A percentile compares a stretch with the other conserved stretches of the same genome.
These are phyloP conservation scores for Anas platyrhynchos DNA, from an alignment of 2,113 vertebrate species.

Conservation along the genomic window DNA sequence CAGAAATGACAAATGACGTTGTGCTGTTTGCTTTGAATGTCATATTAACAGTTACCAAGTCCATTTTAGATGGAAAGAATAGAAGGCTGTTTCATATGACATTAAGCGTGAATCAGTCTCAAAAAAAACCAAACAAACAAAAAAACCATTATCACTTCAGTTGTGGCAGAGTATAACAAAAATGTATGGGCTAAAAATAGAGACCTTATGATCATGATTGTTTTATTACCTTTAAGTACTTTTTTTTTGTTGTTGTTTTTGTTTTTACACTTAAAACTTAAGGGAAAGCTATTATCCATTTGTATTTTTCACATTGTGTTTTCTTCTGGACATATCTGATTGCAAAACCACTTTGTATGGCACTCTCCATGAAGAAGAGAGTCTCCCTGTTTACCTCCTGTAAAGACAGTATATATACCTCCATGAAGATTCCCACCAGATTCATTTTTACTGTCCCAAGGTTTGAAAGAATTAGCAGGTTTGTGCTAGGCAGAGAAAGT, in stretches of 20 bases:
- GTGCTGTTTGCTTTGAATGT: slow-evolving; percentile 5
- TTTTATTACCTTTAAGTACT: slow-evolving; percentile 5
- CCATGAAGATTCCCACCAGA: background rate
- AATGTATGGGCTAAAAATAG: background rate
- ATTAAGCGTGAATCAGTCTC: background rate
- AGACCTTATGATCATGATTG: background rate
- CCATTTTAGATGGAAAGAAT: background rate
- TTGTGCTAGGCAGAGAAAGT: background rate
- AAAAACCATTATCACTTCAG: background rate
- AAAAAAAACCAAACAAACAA: background rate
- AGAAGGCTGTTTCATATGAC: background rate
- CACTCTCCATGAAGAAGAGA: background rate
- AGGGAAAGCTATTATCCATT: background rate
- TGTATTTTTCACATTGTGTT: background rate
- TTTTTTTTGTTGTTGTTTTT: background rate
- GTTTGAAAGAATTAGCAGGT: background rate
- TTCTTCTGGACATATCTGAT: background rate
- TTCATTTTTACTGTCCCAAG: background rate
- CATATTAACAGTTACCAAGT: slow-evolving; percentile 13
- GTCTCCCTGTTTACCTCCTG: background rate
- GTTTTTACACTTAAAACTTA: background rate
- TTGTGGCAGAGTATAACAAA: background rate
- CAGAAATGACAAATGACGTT: background rate
- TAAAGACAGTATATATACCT: background rate
- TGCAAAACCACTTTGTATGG: background rate